A percentile compares a stretch with the other conserved stretches of the same genome.
phyloP scores from a whole-genome alignment of 2,797 vertebrate species.

The Perodicticus potto region DNA sequence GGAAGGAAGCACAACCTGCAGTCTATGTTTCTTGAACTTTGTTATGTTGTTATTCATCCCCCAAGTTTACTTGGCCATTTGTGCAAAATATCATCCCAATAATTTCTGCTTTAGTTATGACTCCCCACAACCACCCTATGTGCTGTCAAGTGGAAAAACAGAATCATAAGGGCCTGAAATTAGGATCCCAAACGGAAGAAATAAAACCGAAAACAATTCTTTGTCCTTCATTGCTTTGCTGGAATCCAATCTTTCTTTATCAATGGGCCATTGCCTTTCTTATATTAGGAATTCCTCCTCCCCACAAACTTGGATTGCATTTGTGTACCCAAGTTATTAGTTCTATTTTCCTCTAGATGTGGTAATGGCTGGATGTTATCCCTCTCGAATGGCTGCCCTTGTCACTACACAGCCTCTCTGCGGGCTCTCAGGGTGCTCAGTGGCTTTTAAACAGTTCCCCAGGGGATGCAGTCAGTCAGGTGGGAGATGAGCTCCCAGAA shows the following conservation, averaged over 20 bases:
- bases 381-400: neutral
- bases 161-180: neutral
- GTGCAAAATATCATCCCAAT: neutral
- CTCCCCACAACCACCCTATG: neutral
- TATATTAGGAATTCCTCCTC: neutral
- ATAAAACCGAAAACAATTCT: neutral
- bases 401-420: neutral
- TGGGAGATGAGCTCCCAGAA: neutral
- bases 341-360: conserved; percentile 24
- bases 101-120: neutral
- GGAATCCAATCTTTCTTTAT: neutral
- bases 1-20: neutral
- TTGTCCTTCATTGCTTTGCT: neutral
- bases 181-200: neutral
- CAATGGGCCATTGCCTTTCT: conserved; percentile 19
- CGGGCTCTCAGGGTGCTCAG: neutral
- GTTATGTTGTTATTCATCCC: neutral
- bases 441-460: neutral
- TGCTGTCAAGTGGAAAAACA: neutral
- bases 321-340: neutral
- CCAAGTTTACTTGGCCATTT: neutral
- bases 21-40: neutral
- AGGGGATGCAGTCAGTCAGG: neutral
- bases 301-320: neutral
- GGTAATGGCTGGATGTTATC: neutral